Conservation (phyloP, 2,797 vertebrate genomes). For the Trachurus trachurus region DNA sequence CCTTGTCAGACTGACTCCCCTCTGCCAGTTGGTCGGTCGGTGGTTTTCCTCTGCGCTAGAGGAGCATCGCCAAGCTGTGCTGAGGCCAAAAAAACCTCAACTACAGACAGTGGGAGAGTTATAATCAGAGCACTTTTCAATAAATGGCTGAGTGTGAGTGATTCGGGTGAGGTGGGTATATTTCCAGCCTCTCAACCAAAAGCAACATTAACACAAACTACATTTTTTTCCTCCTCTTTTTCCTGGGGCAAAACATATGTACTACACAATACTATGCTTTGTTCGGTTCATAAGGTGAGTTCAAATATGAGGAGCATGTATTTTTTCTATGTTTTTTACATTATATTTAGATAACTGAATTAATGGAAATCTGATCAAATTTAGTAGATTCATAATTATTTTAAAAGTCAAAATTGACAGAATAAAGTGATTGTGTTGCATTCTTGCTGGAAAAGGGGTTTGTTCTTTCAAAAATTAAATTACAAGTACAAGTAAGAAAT, state of each 20-base stretch:
- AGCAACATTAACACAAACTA: neutral
- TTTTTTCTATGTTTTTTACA: neutral
- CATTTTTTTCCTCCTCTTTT: neutral
- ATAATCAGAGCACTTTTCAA: constrained; percentile 20
- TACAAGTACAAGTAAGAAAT: neutral
- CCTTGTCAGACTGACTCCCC: constrained; percentile 81
- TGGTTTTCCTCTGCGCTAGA: constrained; percentile 52
- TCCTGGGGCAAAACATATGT: neutral
- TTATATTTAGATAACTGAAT: too few relatives aligned
- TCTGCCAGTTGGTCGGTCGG: constrained; percentile 62
- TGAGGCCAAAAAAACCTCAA: constrained; percentile 38
- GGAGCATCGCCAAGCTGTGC: constrained; percentile 49
- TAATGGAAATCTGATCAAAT: neutral
- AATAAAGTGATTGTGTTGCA: neutral
- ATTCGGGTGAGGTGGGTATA: neutral
- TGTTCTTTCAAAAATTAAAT: neutral
- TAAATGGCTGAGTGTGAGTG: neutral
- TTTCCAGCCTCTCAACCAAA: constrained; percentile 22
- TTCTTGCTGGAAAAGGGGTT: too few relatives aligned
- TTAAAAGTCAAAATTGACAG: neutral
- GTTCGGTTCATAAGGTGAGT: neutral
- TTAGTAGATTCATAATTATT: neutral
- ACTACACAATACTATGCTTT: neutral
- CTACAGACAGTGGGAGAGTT: constrained; percentile 26
- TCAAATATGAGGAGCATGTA: neutral